phyloP scores from a whole-genome alignment of 2,113 vertebrate genomes.

The Beaufortia kweichowensis region DNA sequence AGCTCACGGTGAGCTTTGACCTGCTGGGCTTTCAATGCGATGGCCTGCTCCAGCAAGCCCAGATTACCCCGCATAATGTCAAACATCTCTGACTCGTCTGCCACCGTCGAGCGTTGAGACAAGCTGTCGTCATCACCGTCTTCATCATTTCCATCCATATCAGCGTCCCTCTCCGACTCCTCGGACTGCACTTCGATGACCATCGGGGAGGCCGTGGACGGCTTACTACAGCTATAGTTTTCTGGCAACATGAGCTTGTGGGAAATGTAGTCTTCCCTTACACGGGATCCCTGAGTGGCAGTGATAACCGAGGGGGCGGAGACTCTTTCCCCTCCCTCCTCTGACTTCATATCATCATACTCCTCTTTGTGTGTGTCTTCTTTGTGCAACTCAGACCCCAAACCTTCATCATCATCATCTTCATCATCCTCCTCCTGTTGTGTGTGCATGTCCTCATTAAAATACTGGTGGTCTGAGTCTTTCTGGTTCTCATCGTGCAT shows the following conservation, averaged over 20 bases:
- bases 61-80: slow-evolving; percentile 95
- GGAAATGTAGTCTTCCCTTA: slow-evolving; percentile 56
- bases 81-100: slow-evolving; percentile 92
- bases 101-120: slow-evolving; percentile 84
- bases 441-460: slow-evolving; percentile 52
- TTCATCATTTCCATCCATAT: slow-evolving; percentile 76
- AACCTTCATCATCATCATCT: slow-evolving; percentile 51
- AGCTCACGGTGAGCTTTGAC: slow-evolving; percentile 84
- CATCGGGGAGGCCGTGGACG: slow-evolving; percentile 71
- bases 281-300: slow-evolving; percentile 70
- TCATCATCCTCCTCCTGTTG: slow-evolving; percentile 50
- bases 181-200: slow-evolving; percentile 87
- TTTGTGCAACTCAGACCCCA: slow-evolving; percentile 51
- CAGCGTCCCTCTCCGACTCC: slow-evolving; percentile 79
- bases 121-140: slow-evolving; percentile 82
- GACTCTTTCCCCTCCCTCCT: slow-evolving; percentile 63
- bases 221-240: slow-evolving; percentile 66
- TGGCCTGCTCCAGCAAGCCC: slow-evolving; percentile 95
- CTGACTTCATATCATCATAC: slow-evolving; percentile 69
- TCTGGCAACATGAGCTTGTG: slow-evolving; percentile 59
- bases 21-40: slow-evolving; percentile 94
- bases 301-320: slow-evolving; percentile 55
- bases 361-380: slow-evolving; percentile 67
- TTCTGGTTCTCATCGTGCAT: slow-evolving; percentile 53
- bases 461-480: slow-evolving; percentile 55